A percentile compares a stretch with the other conserved stretches of the same genome.
These are phyloP conservation scores for Hydropsyche betteni DNA, from an alignment of 2,888 invertebrate species.

Conservation along the genomic window DNA sequence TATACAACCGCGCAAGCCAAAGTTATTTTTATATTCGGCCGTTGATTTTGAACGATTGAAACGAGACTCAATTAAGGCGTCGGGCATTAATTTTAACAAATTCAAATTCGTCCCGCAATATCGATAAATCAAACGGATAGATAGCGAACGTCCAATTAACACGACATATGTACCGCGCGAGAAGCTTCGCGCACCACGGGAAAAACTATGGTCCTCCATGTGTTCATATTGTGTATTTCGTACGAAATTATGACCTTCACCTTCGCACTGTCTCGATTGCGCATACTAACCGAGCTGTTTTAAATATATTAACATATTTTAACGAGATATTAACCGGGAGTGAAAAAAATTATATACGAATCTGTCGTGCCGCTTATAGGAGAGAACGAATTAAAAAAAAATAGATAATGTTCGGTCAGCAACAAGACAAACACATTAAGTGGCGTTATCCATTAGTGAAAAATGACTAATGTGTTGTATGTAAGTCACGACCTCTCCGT, in stretches of 20 bases:
- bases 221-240: neutral
- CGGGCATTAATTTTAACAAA: conserved; percentile 8
- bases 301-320: conserved; percentile 23
- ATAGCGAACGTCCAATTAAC: conserved; percentile 9
- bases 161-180: neutral
- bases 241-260: conserved; percentile 9
- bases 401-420: conserved; percentile 23
- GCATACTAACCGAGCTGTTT: conserved; percentile 25
- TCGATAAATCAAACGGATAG: conserved; percentile 17
- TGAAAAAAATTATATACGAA: neutral
- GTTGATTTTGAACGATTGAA: conserved; percentile 33
- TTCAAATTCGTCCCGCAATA: conserved; percentile 7
- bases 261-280: conserved; percentile 12
- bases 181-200: neutral
- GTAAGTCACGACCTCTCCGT: conserved; percentile 26
- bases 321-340: conserved; percentile 14
- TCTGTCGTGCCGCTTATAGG: neutral
- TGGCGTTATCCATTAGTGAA: conserved; percentile 31
- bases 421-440: conserved; percentile 32
- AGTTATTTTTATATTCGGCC: conserved; percentile 2
- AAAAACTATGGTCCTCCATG: neutral
- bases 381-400: conserved; percentile 9
- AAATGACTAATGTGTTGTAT: conserved; percentile 21
- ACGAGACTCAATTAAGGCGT: conserved; percentile 21
- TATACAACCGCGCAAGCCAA: conserved; percentile 13